phyloP scores from a whole-genome alignment of 92 coral and sea anemone genomes.

The Anthopleura xanthogrammica region DNA sequence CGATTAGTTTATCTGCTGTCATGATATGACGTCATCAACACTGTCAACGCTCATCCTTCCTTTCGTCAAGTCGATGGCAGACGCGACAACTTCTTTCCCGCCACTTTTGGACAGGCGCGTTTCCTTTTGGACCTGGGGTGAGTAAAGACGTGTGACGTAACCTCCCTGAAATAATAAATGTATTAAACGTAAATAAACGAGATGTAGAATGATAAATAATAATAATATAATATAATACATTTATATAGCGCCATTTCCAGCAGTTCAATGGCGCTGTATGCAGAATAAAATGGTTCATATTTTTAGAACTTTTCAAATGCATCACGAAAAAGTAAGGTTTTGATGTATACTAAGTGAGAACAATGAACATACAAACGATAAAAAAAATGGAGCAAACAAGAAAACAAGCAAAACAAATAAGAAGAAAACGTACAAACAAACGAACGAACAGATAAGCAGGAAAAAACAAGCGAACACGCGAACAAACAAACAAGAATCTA shows the following conservation, averaged over 20 bases:
- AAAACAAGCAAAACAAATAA: not conserved
- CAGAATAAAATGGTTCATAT: too few species aligned
- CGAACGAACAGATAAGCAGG: not conserved
- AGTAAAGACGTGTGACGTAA: slow-evolving; percentile 3
- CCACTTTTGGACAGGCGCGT: slow-evolving; percentile 20
- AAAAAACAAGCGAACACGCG: not conserved
- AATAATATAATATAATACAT: too few species aligned
- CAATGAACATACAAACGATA: too few species aligned
- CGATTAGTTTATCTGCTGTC: not conserved
- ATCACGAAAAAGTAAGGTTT: too few species aligned
- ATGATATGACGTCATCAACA: slow-evolving; percentile 34
- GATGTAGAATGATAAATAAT: not conserved
- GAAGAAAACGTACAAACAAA: not conserved
- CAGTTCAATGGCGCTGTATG: too few species aligned
- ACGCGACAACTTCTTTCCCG: slow-evolving; percentile 5
- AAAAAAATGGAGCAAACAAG: not conserved
- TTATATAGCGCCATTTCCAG: too few species aligned
- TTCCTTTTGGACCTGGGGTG: slow-evolving; percentile 18
- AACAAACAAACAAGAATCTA: not conserved
- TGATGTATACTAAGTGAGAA: too few species aligned
- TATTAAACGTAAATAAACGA: not conserved
- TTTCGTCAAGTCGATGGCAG: slow-evolving; percentile 16
- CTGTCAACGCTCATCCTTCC: slow-evolving; percentile 40
- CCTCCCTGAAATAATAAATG: slow-evolving; percentile 10
- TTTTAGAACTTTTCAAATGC: too few species aligned